phyloP scores from a whole-genome alignment of 2,888 invertebrate genomes.

The Aspidiotus rigidus region DNA sequence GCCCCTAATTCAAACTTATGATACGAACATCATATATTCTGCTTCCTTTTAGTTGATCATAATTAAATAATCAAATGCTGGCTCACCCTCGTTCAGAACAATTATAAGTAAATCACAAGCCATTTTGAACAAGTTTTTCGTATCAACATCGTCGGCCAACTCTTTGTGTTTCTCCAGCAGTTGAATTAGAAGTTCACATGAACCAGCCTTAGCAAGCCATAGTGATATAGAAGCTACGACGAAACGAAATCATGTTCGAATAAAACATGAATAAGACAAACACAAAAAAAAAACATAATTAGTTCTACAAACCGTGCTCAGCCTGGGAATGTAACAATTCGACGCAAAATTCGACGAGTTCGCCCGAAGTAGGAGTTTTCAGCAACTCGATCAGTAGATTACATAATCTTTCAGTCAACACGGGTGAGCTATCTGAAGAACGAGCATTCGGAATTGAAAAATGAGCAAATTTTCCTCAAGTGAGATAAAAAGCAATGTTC shows the following conservation, averaged over 20 bases:
- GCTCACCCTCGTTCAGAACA: slow-evolving; percentile 70
- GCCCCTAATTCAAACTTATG: too few species aligned
- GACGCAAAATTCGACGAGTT: slow-evolving; percentile 65
- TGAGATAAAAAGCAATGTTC: slow-evolving; percentile 44
- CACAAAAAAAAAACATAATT: background rate
- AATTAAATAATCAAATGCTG: background rate
- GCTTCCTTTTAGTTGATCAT: slow-evolving; percentile 23
- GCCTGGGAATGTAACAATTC: slow-evolving; percentile 67
- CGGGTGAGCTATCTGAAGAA: slow-evolving; percentile 33
- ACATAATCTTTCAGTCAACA: slow-evolving; percentile 39
- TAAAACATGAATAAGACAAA: slow-evolving; percentile 15
- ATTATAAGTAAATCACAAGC: slow-evolving; percentile 78
- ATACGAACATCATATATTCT: background rate
- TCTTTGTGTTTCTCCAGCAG: slow-evolving; percentile 62
- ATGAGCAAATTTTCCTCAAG: too few species aligned
- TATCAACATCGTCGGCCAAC: slow-evolving; percentile 53
- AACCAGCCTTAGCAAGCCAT: slow-evolving; percentile 62
- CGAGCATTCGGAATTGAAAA: background rate
- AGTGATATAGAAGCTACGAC: slow-evolving; percentile 65
- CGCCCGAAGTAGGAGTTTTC: slow-evolving; percentile 56
- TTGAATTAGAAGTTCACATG: slow-evolving; percentile 64
- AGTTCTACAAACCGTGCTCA: slow-evolving; percentile 51
- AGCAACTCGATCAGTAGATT: slow-evolving; percentile 55
- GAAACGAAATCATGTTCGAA: slow-evolving; percentile 2
- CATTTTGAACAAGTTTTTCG: slow-evolving; percentile 62